Base-by-base conservation (phyloP, 1,140 invertebrate genomes). In the Xylocopa sonorina region DNA sequence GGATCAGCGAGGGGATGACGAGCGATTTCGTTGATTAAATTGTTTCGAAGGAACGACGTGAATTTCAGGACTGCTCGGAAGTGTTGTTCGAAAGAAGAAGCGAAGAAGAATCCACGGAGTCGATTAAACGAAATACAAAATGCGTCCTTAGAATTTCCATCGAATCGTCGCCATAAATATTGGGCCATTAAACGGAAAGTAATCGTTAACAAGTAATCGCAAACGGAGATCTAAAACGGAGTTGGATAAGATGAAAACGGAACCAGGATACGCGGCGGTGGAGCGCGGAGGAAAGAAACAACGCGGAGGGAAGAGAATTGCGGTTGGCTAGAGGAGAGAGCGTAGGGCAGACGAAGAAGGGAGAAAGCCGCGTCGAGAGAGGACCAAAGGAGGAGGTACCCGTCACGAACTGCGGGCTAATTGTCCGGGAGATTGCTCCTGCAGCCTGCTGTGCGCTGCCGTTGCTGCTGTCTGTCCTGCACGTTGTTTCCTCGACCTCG, bases 391-490 rank as follows among this genome's bases (percentile, higher is more conserved):
- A 84, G 87, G 88, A 91, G 88, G 88, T 88, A 91, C 89, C 90
- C 91, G 91, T 92, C 92, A 92, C 91, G 91, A 92, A 91, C 90
- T 88, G 83, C 88, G 87, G 89, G 91, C 91, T 92, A 92, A 92
- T 92, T 92, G 91, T 92, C 92, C 89, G 77, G 85, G 88, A 92
- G 90, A 92, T 92, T 92, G 91, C 90, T 90, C 90, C 89, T 85
- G 90, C 89, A 87, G 89, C 87, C 84, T 86, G 81, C 85, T 87
- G 86, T 87, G 86, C 85, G 82, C 84, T 79, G 82, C 78, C 69
- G 83, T 71, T 86, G 82, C 84, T 77, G 82, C 85, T 78, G 82
- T 87, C 80, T 84, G 75, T 87, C 82, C 81, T 87, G 82, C 85
- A 83, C 78, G 79, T 87, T 87, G 78, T 86, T 87, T 84, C 84